A percentile compares a stretch with the other conserved stretches of the same genome.
These are phyloP conservation scores for Trachurus trachurus DNA, from an alignment of 2,797 vertebrate species.

Conservation along the genomic window DNA sequence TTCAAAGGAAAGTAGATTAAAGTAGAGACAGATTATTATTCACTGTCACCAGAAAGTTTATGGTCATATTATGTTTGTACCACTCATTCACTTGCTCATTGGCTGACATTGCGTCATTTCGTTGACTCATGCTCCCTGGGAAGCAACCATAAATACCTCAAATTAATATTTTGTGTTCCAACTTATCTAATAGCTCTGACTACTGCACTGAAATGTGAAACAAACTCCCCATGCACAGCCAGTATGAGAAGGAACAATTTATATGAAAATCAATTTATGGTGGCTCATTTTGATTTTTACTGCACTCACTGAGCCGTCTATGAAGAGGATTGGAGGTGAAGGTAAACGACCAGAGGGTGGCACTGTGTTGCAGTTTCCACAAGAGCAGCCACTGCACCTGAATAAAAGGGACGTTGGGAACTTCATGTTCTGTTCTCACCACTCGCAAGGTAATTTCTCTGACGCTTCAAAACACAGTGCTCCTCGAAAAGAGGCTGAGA, in stretches of 20 bases:
- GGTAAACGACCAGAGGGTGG: background rate
- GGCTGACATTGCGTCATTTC: too few relatives aligned
- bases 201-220: background rate
- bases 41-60: background rate
- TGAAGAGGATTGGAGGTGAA: background rate
- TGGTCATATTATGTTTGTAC: too few relatives aligned
- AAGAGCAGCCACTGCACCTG: background rate
- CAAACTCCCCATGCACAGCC: too few relatives aligned
- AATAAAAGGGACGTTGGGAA: background rate
- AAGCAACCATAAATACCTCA: background rate
- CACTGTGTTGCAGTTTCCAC: background rate
- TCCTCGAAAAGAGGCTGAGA: background rate
- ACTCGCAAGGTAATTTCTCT: background rate
- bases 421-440: background rate
- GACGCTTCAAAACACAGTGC: background rate
- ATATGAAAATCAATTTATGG: too few relatives aligned
- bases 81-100: too few relatives aligned
- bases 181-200: background rate
- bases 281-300: too few relatives aligned
- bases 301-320: background rate
- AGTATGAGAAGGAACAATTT: too few relatives aligned
- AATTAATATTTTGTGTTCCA: background rate
- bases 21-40: background rate
- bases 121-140: too few relatives aligned
- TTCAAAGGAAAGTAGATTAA: background rate